phyloP scores from a whole-genome alignment of 2,113 vertebrate species.

The Pachypanchax playfairii region DNA sequence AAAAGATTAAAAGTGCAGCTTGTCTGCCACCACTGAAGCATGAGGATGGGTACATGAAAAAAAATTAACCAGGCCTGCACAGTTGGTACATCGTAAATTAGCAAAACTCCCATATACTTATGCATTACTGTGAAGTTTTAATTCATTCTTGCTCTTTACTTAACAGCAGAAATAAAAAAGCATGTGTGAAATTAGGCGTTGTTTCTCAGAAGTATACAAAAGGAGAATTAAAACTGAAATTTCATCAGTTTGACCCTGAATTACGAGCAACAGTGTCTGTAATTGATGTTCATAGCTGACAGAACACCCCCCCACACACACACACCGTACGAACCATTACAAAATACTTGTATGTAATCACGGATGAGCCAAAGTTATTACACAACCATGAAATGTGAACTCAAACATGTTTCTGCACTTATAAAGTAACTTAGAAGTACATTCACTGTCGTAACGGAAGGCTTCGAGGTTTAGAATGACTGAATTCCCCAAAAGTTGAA shows the following conservation, averaged over 20 bases:
- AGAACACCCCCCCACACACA: conserved; percentile 17
- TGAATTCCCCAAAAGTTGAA: too few species aligned
- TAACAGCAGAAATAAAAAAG: conserved; percentile 12
- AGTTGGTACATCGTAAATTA: conserved; percentile 70
- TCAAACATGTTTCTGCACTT: conserved; percentile 1
- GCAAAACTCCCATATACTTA: conserved; percentile 59
- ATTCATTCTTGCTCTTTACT: neutral
- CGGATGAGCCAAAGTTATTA: conserved; percentile 18
- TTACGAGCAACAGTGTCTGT: conserved; percentile 25
- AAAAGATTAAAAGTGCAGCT: conserved; percentile 9
- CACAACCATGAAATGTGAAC: conserved; percentile 5
- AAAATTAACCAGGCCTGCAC: conserved; percentile 61
- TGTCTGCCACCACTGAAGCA: conserved; percentile 36
- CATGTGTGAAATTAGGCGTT: neutral
- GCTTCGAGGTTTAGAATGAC: too few species aligned
- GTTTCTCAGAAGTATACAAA: neutral
- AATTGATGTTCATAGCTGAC: conserved; percentile 46
- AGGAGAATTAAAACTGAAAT: neutral
- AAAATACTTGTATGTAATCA: conserved; percentile 19
- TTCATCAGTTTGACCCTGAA: conserved; percentile 7
- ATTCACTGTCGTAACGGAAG: conserved; percentile 50
- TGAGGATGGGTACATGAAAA: conserved; percentile 48
- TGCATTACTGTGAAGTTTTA: conserved; percentile 3
- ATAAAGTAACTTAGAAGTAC: conserved; percentile 26
- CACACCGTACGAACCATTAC: conserved; percentile 20